Evolutionary conservation across 2,797 vertebrate species (phyloP).

Genomic region (Lepilemur ruficaudatus): DNA sequence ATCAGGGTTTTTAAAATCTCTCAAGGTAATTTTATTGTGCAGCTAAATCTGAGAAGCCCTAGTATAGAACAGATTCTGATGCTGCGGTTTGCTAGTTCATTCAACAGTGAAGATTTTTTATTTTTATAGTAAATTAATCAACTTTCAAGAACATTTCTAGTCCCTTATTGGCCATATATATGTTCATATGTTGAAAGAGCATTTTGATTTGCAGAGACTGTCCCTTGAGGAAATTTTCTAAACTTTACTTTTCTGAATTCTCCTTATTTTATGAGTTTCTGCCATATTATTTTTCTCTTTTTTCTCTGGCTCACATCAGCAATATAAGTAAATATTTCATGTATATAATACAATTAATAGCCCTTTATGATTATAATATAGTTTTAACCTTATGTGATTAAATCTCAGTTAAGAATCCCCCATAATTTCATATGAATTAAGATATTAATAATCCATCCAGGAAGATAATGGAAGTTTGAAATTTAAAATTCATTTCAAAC

Average conservation of each 20-base stretch:
- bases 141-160: not conserved
- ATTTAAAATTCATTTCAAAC: not conserved
- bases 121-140: slow-evolving; percentile 7
- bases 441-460: not conserved
- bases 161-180: not conserved
- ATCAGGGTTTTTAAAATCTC: not conserved
- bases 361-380: not conserved
- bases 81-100: not conserved
- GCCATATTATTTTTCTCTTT: not conserved
- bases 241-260: not conserved
- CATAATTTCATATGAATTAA: not conserved
- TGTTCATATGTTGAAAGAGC: not conserved
- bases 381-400: not conserved
- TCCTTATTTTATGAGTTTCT: not conserved
- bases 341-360: not conserved
- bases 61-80: not conserved
- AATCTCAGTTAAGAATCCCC: not conserved
- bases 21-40: not conserved
- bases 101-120: not conserved
- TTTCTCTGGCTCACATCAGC: not conserved
- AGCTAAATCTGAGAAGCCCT: not conserved
- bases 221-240: not conserved
- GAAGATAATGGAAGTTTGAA: not conserved
- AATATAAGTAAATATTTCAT: not conserved
- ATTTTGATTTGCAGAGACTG: not conserved